Base-by-base conservation (phyloP, 2,888 invertebrate genomes). In the Caenorhabditis zanzibari region DNA sequence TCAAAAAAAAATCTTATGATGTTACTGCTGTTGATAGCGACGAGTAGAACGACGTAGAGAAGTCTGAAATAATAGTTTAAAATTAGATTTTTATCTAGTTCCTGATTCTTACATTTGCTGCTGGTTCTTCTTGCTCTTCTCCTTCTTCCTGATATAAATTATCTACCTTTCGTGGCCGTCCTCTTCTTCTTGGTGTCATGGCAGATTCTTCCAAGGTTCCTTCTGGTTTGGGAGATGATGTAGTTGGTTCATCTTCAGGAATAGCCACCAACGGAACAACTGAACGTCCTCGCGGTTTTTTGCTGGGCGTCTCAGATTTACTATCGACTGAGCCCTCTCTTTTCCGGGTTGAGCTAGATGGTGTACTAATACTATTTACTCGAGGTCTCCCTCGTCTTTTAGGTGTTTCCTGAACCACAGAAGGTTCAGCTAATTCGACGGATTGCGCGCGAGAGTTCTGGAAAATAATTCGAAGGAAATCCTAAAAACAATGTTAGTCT, bases 341-440 rank as follows among this genome's bases (percentile, higher is more conserved):
- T 52, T 66, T 66, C 2, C 66, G 49, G 1, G 49, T 24, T 5
- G 32, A 32, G 2, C 10, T 35, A 1, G 52, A 35, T 32, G 49
- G 24, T 1, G 38, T 38, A 3, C 35, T 68, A 24, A 19, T 2
- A 35, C 32, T 32, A 16, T 1, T 44, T 26, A 58, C n/a, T 5
- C 44, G 6, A 7, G 72, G 47, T 61, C 72, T 72, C 35, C 72
- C 72, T 9, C 72, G 44, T 26, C 26, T 47, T n/a, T 47, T 72
- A 10, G 72, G 47, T 32, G 59, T 64, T 16, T 16, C 35, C 58
- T 7, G 44, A 7, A 3, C 28, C 19, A n/a, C 61, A 9, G 47
- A 22, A 26, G 28, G 26, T 41, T 26, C 19, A 1, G 32, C 14
- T 19, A 10, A 6, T 7, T 77, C 68, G 7, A 28, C 26, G 26